Evolutionary conservation across 2,113 vertebrate genomes (phyloP), one percentile per base, ranked within the genome.

Genomic region (Grantiella picta): DNA sequence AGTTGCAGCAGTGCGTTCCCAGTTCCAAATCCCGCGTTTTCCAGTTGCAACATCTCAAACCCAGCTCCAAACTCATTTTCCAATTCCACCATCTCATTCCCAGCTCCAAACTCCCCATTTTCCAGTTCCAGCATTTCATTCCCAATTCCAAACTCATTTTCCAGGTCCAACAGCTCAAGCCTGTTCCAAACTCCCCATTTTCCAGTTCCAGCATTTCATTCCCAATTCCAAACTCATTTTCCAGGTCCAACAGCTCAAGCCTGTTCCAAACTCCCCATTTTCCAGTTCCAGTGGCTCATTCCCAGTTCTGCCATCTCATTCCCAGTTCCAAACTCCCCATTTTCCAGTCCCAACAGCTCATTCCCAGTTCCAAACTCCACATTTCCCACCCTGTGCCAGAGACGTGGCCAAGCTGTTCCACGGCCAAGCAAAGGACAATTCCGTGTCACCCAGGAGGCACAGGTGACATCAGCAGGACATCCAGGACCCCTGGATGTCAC

Each of bases 311-410:
- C n/a, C n/a, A n/a, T 13, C 40, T 35, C 56, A 59, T 4, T 5
- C 11, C 59, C 25, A 20, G 11, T 56, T 33, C 31, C 31, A 56
- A 56, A 16, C 33, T 7, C 56, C 24, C 11, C 11, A 9, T 38
- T 60, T 45, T 0, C 53, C 19, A 35, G 10, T 12, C 27, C 28
- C 50, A 72, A 1, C 12, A 3, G 1, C 20, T 40, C 49, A 40
- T 10, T 23, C 28, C 35, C 49, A 40, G 3, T 31, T 38, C 21
- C 57, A 6, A 54, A 5, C 40, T 4, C 40, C 63, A 4, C 7
- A 0, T 36, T 25, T 64, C 35, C 27, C 5, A 1, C 29, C 5
- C 10, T 2, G 12, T 25, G 35, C n/a, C 0, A 0, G 35, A 38
- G 11, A 9, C 0, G 29, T 29, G 70, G 45, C 54, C 82, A 36